Percentiles rank a stretch among this genome's conserved stretches.
Evolutionary conservation across 2,113 vertebrate species (phyloP).

Genomic region (Phrynosoma platyrhinos): DNA sequence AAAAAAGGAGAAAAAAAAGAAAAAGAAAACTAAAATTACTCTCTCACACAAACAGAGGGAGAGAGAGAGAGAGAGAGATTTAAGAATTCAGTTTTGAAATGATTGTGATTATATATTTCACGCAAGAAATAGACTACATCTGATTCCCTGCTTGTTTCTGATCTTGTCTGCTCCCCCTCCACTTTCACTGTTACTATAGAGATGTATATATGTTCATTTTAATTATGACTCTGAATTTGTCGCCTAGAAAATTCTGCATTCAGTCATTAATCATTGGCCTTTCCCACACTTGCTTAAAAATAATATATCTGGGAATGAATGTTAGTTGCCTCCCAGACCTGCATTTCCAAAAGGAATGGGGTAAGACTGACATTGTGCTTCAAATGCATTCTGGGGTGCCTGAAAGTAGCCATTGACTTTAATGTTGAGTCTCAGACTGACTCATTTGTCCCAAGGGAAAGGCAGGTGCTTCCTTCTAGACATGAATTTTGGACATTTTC

Average conservation of each 20-base stretch:
- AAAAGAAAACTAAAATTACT: no score
- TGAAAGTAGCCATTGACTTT: background rate
- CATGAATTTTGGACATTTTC: no score
- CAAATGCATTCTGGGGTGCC: no score
- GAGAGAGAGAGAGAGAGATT: background rate
- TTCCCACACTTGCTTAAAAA: background rate
- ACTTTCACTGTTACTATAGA: background rate
- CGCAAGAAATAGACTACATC: background rate
- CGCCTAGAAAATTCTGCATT: background rate
- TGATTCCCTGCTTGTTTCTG: background rate
- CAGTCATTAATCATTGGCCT: background rate
- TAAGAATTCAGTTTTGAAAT: constrained; percentile 1
- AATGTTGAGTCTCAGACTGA: background rate
- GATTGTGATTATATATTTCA: background rate
- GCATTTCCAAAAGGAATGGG: background rate
- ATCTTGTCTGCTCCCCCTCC: background rate
- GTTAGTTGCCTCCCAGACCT: background rate
- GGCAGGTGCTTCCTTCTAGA: background rate
- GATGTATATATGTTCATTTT: background rate
- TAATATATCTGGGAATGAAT: background rate
- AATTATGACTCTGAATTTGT: constrained; percentile 5
- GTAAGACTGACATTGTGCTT: background rate
- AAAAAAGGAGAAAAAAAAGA: no score
- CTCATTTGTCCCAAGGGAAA: background rate
- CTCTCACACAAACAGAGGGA: no score